Evolutionary conservation across 2,113 vertebrate genomes (phyloP), one percentile per base, ranked within the genome.

Genomic region (Serilophus lunatus): DNA sequence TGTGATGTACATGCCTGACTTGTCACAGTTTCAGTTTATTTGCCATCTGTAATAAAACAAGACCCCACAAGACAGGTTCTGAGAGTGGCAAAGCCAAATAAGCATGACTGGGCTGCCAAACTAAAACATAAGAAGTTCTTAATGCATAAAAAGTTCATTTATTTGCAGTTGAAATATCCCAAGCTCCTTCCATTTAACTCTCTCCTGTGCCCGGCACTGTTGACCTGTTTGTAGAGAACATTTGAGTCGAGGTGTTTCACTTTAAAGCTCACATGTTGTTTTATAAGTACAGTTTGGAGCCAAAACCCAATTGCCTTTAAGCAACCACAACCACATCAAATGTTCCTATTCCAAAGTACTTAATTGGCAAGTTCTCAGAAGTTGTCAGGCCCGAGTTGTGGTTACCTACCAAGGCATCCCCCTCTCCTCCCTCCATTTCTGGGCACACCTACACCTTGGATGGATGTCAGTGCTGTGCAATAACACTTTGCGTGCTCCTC

Each of bases 271-370:
- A 42, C 6, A 0, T 35, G 57, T 74, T 77, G 20, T 16, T 86
- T 76, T 42, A 64, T 7, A 10, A 16, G 9, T 31, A 9, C 25
- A 74, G 4, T 57, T 69, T 71, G 61, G 26, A 91, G 81, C 87
- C 93, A 94, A 92, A 94, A 63, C 59, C 28, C 47, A 45, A 0
- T 8, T 89, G 68, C 77, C 93, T 82, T 84, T 47, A 64, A 92
- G 95, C 84, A 92, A 63, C 90, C 93, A 93, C 84, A 92, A 63
- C 90, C 93, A 93, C 92, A 87, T 86, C 65, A 86, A 54, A 82
- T 18, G 24, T 63, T 63, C 47, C 40, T 35, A 2, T 71, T 75
- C 35, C 44, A 47, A 31, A 36, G 66, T 20, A 31, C 5, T 76
- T 87, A 68, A 66, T 42, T 89, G 81, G 49, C 53, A 47, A 5